These are phyloP conservation scores for Eristalis pertinax DNA, from an alignment of 2,888 invertebrate species.

Conservation along the genomic window DNA sequence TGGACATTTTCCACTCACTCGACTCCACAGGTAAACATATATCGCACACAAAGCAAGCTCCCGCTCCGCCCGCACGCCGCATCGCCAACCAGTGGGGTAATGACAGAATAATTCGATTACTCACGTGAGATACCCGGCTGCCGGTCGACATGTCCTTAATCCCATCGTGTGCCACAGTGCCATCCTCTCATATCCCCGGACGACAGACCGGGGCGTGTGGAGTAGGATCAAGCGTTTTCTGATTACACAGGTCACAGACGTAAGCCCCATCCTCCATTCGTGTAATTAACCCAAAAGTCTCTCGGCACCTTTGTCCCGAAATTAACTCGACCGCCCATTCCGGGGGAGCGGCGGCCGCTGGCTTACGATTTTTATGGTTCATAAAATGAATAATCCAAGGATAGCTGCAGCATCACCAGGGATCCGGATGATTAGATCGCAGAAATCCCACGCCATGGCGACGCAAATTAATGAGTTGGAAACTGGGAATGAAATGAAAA, in stretches of 20 bases:
- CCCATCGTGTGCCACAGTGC: constrained; percentile 11
- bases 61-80: neutral
- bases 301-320: neutral
- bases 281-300: constrained; percentile 33
- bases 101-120: constrained; percentile 29
- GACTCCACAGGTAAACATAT: too few relatives aligned
- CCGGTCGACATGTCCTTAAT: constrained; percentile 25
- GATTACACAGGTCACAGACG: neutral
- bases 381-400: constrained; percentile 42
- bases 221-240: neutral
- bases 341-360: neutral
- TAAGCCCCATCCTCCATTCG: neutral
- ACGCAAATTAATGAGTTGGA: constrained; percentile 22
- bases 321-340: constrained; percentile 23
- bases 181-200: constrained; percentile 12
- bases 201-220: neutral
- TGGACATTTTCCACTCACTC: neutral
- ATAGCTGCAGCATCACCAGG: neutral
- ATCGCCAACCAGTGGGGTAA: neutral
- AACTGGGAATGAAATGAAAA: constrained; percentile 11
- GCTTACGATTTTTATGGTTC: constrained; percentile 28
- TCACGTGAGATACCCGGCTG: neutral
- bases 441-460: neutral
- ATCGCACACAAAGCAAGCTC: neutral
- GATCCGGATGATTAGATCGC: neutral